Evolutionary conservation across 2,113 vertebrate genomes (phyloP), one percentile per base, ranked within the genome.

Genomic region (Stictonetta naevosa): DNA sequence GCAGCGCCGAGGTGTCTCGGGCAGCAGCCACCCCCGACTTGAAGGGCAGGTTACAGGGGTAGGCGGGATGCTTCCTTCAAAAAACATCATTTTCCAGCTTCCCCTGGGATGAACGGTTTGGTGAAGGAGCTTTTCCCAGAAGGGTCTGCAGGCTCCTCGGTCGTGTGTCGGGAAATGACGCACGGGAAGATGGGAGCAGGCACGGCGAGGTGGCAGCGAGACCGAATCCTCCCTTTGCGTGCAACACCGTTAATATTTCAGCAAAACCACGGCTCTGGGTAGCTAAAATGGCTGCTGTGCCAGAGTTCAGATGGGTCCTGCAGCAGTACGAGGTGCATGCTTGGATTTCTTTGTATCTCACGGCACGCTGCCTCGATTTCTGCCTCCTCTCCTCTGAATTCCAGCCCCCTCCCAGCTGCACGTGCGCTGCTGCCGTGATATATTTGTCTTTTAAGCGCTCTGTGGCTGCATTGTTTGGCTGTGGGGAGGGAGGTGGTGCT

Each of bases 281-380:
- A 14, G 66, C 23, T 87, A 26, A 4, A 67, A 8, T 44, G 72
- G 62, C 79, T 66, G 82, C 92, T 85, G 44, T 1, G 2, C 2
- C 6, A 0, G 0, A 8, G 11, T 25, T 33, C 23, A 44, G 63
- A 2, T 8, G 63, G 25, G 13, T 66, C 60, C 64, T 36, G 34
- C 0, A 0, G 29, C 74, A 40, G 25, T 21, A 1, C 14, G 13
- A 58, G 69, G 38, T 10, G 34, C 3, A 33, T 11, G 10, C 66
- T 50, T 15, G 50, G 18, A 14, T 85, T 66, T 8, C 3, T 1
- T 10, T 1, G 2, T 4, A 3, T 71, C 84, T 58, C 55, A 2
- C 5, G 40, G 60, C 46, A 34, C 5, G 0, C 36, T 13, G 9
- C 86, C 46, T 42, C 6, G 6, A 40, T 85, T 59, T 29, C 83